Conservation (phyloP, 2,888 invertebrate species). For the Hirtodrosophila duncani region DNA sequence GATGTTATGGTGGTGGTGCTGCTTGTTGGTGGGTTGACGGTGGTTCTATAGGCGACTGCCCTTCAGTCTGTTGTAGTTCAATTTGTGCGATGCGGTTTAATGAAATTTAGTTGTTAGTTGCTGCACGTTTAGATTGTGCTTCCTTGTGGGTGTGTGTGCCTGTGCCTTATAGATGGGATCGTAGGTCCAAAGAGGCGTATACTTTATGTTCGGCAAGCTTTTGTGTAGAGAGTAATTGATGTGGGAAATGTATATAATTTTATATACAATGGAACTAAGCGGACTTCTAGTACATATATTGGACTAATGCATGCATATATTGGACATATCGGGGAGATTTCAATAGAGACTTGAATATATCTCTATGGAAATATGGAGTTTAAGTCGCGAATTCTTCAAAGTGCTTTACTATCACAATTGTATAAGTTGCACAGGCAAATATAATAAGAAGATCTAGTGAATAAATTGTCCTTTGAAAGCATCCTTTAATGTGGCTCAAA, state of each 20-base stretch:
- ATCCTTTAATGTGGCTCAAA: too few species aligned
- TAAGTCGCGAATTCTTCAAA: too few species aligned
- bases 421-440: too few species aligned
- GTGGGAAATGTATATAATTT: constrained; percentile 36
- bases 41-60: constrained; percentile 10
- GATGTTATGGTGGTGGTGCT: constrained; percentile 8
- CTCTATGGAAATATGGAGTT: too few species aligned
- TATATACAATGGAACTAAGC: constrained; percentile 11
- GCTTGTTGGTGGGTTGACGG: constrained; percentile 10
- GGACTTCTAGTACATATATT: too few species aligned
- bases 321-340: too few species aligned
- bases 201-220: constrained; percentile 41
- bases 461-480: too few species aligned
- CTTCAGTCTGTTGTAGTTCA: constrained; percentile 58
- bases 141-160: constrained; percentile 16
- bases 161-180: constrained; percentile 40
- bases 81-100: constrained; percentile 68
- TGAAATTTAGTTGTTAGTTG: constrained; percentile 71
- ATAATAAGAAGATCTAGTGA: too few species aligned
- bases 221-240: constrained; percentile 37
- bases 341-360: too few species aligned
- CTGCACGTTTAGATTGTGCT: constrained; percentile 61
- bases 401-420: too few species aligned
- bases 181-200: constrained; percentile 22
- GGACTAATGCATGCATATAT: constrained; percentile 5